These are phyloP conservation scores for Acronicta alni DNA, from an alignment of 2,888 invertebrate genomes.

Conservation along the genomic window DNA sequence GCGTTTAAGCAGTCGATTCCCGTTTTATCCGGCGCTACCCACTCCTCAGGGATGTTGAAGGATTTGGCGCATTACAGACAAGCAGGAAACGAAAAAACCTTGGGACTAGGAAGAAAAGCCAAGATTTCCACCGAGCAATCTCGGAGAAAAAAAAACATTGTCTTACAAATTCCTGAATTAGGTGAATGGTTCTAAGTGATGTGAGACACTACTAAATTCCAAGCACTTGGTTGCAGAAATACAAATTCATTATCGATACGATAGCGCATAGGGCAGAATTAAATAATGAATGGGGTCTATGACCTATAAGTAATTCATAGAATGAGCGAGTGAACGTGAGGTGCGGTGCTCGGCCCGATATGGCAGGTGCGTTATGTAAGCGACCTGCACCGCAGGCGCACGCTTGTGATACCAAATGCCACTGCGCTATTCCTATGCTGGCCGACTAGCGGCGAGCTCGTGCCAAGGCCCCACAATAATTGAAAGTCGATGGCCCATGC, in stretches of 20 bases:
- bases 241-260: slow-evolving; percentile 65
- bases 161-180: slow-evolving; percentile 63
- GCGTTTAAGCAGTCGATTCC: slow-evolving; percentile 77
- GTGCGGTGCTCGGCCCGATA: slow-evolving; percentile 84
- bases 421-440: slow-evolving; percentile 79
- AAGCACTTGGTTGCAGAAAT: slow-evolving; percentile 42
- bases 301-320: slow-evolving; percentile 89
- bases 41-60: slow-evolving; percentile 75
- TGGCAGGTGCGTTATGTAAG: slow-evolving; percentile 89
- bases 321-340: slow-evolving; percentile 86
- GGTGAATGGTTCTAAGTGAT: slow-evolving; percentile 50
- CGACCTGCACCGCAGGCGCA: slow-evolving; percentile 71
- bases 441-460: slow-evolving; percentile 66
- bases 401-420: slow-evolving; percentile 78
- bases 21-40: slow-evolving; percentile 69
- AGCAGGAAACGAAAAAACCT: slow-evolving; percentile 68
- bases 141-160: slow-evolving; percentile 67
- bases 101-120: slow-evolving; percentile 59
- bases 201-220: slow-evolving; percentile 39
- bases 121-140: slow-evolving; percentile 68
- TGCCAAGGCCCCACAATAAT: slow-evolving; percentile 82
- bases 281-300: slow-evolving; percentile 85
- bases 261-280: slow-evolving; percentile 71
- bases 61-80: slow-evolving; percentile 74
- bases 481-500: slow-evolving; percentile 79